These are phyloP conservation scores for Sinella curviseta DNA, from an alignment of 1,140 invertebrate species.

Conservation along the genomic window DNA sequence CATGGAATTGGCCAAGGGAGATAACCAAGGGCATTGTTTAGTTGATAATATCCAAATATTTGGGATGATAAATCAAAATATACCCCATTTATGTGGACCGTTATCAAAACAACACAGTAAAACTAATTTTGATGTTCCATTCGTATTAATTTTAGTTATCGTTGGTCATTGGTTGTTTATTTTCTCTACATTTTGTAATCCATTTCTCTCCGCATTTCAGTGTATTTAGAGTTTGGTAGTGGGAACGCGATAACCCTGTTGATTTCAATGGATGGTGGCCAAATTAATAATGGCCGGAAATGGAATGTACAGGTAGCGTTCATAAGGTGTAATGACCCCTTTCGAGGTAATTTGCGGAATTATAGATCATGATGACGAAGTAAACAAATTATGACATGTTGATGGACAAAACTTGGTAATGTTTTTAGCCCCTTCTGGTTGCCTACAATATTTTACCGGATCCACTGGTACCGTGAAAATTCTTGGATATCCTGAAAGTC, in stretches of 20 bases:
- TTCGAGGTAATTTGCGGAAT: background rate
- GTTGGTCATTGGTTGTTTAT: background rate
- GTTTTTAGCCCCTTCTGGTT: background rate
- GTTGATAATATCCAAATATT: background rate
- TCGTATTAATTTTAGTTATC: no score
- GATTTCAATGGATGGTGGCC: background rate
- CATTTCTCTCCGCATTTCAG: no score
- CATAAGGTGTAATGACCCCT: background rate
- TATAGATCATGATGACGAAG: background rate
- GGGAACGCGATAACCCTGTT: background rate
- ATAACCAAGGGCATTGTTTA: background rate
- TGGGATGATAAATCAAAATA: background rate
- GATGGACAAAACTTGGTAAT: background rate
- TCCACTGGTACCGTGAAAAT: background rate
- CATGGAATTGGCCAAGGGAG: background rate
- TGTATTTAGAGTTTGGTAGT: background rate
- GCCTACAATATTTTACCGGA: background rate
- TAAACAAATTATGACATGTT: background rate
- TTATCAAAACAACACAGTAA: background rate
- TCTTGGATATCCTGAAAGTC: background rate
- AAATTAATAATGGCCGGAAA: background rate
- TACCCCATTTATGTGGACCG: background rate
- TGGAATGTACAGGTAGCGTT: background rate
- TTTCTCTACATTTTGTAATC: no score
- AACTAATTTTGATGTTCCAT: background rate